Evolutionary conservation across 2,888 invertebrate species (phyloP), one percentile per base, ranked within the genome.

Genomic region (Dioctria rufipes): DNA sequence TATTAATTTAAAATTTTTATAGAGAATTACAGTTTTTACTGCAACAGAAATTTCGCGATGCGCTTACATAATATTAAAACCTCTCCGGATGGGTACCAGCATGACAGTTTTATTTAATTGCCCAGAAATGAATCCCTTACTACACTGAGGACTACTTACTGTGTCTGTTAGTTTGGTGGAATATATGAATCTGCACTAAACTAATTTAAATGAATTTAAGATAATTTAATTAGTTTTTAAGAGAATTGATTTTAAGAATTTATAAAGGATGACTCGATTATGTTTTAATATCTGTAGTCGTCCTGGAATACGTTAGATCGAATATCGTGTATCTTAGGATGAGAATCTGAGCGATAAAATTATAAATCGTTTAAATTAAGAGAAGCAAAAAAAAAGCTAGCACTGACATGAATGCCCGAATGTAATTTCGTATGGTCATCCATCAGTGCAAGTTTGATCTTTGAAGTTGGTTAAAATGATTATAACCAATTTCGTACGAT

Each of bases 1-100:
- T 58, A 58, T 58, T 58, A 58, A 58, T 58, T 6, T 58, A 13
- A 58, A 58, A 8, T 58, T 58, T 58, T 58, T 58, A 58, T 58
- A 5, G 58, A 58, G 11, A 58, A 11, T 11, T 13, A 11, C 58
- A 13, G n/a, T 58, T 58, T 58, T 25, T 25, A 25, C 25, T 25
- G 25, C 25, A 25, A 25, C 25, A 25, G 25, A 25, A 25, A 25
- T 25, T 25, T 25, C 25, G 25, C 25, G 25, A 3, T 8, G 58
- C 11, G 25, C 58, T 13, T 11, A n/a, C 5, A 5, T 3, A 51
- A 6, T 2, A 6, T 9, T 58, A 58, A 11, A 13, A n/a, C 11
- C 11, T 13, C 11, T 13, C 58, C 25, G 25, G 25, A 25, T 25
- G 25, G 25, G 25, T 25, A 25, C 5, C 58, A 2, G 58, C 8